Percentiles rank a stretch among this genome's conserved stretches.
Conservation (phyloP, 2,113 vertebrate genomes). For the Halichoerus grypus region DNA sequence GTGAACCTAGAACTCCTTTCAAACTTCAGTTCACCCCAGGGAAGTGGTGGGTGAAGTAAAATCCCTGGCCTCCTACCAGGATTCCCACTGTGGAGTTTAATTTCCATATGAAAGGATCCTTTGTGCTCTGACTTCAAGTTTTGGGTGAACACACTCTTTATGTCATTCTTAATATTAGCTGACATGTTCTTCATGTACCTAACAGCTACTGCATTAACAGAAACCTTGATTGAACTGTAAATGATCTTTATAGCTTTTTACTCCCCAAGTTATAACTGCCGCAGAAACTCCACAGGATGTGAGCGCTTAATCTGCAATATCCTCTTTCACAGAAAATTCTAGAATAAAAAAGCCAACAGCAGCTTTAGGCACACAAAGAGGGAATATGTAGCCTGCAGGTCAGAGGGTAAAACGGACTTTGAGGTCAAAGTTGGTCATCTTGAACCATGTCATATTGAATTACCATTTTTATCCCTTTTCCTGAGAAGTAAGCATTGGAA, state of each 20-base stretch:
- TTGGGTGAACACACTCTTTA: slow-evolving; percentile 62
- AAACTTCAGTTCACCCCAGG: slow-evolving; percentile 67
- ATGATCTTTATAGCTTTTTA: slow-evolving; percentile 60
- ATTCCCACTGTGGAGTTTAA: slow-evolving; percentile 60
- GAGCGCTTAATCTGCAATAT: slow-evolving; percentile 54
- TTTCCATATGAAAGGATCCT: slow-evolving; percentile 75
- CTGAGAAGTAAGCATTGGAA: background rate
- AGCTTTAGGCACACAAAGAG: background rate
- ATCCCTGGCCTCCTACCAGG: slow-evolving; percentile 66
- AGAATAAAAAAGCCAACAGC: background rate
- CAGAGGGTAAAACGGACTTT: background rate
- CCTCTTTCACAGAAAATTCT: background rate
- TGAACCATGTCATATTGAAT: background rate
- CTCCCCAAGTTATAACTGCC: slow-evolving; percentile 50
- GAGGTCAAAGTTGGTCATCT: slow-evolving; percentile 25
- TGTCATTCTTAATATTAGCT: slow-evolving; percentile 76
- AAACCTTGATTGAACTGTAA: slow-evolving; percentile 75
- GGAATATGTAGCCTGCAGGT: background rate
- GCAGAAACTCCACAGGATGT: background rate
- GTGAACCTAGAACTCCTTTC: slow-evolving; percentile 54
- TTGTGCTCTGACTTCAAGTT: slow-evolving; percentile 76
- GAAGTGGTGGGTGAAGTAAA: slow-evolving; percentile 63
- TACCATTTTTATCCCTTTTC: background rate
- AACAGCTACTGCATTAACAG: slow-evolving; percentile 51
- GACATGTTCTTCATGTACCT: slow-evolving; percentile 63